phyloP scores from a whole-genome alignment of 1,140 invertebrate genomes.

The Trichoplusia ni region DNA sequence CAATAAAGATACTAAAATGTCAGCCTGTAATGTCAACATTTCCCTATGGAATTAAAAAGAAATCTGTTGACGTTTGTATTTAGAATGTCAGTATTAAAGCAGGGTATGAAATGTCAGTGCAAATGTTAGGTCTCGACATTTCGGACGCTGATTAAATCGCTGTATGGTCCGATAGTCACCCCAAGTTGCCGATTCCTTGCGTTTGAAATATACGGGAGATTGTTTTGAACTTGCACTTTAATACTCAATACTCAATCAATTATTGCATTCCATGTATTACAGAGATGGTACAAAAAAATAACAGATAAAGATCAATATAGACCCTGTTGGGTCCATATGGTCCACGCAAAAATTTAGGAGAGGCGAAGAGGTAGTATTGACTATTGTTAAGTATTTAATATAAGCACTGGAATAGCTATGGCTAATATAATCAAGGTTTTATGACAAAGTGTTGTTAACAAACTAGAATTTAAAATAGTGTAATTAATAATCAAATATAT shows the following conservation, averaged over 20 bases:
- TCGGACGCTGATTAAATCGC: constrained; percentile 13
- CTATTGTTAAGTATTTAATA: no score
- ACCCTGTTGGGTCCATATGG: no score
- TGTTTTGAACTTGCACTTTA: no score
- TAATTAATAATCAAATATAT: no score
- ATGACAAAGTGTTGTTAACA: no score
- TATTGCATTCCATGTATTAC: no score
- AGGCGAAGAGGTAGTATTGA: no score
- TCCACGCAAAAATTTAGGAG: no score
- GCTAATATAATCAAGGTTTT: no score
- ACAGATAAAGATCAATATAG: not conserved
- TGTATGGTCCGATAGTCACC: constrained; percentile 20
- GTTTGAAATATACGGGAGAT: not conserved
- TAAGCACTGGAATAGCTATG: no score
- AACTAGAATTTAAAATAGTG: no score
- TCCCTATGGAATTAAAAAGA: constrained; percentile 20
- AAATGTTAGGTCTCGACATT: constrained; percentile 34
- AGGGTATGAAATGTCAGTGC: constrained; percentile 26
- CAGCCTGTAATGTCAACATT: not conserved
- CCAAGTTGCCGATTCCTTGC: constrained; percentile 12
- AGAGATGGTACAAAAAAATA: not conserved
- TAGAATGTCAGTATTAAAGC: constrained; percentile 32
- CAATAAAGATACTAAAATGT: constrained; percentile 3
- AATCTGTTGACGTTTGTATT: not conserved
- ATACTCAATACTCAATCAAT: no score